Percentiles rank a stretch among this genome's conserved stretches.
Conservation (phyloP, 2,797 vertebrate species). For the Sebastes miniatus region DNA sequence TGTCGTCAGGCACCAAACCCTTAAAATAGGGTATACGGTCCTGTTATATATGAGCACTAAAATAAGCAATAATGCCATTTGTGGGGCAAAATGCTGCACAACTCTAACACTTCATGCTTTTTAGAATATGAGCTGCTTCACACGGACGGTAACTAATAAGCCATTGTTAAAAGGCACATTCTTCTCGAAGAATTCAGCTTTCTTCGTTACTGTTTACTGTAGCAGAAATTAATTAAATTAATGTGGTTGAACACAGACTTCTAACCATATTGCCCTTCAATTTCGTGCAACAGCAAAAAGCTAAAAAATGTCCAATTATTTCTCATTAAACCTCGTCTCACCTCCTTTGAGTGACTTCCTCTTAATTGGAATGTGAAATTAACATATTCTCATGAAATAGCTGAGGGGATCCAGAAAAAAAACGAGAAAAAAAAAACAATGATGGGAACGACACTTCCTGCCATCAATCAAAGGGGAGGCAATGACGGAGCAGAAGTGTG, state of each 20-base stretch:
- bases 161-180: constrained; percentile 11
- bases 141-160: constrained; percentile 3
- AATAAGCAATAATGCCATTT: background rate
- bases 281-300: constrained; percentile 23
- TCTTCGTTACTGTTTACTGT: constrained; percentile 33
- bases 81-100: background rate
- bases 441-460: constrained; percentile 50
- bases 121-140: background rate
- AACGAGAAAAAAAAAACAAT: constrained; percentile 7
- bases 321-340: constrained; percentile 57
- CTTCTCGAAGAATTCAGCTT: background rate
- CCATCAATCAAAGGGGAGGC: constrained; percentile 57
- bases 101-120: background rate
- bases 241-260: constrained; percentile 35
- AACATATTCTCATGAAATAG: constrained; percentile 67
- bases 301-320: constrained; percentile 47
- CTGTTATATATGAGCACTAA: background rate
- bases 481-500: constrained; percentile 36
- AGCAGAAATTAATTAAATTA: constrained; percentile 33
- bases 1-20: background rate
- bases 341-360: constrained; percentile 65
- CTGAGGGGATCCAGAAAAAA: constrained; percentile 45
- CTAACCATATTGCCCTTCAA: constrained; percentile 24
- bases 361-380: constrained; percentile 73
- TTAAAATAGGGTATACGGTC: background rate